Evolutionary conservation across 2,888 invertebrate genomes (phyloP), one percentile per base, ranked within the genome.

Genomic region (Drosophila algonquin): DNA sequence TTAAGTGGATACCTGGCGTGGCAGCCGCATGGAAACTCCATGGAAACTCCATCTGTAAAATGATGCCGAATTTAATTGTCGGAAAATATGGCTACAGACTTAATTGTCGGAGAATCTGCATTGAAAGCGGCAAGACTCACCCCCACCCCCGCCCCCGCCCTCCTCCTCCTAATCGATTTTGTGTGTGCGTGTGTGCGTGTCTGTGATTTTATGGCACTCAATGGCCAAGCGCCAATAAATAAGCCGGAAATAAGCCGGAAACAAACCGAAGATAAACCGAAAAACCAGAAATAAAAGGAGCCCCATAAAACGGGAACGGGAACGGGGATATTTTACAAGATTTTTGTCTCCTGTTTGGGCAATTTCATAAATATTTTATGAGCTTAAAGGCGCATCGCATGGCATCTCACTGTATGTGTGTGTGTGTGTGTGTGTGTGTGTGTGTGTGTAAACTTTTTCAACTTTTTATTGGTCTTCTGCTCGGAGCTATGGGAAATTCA

Each of bases 341-440:
- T 56, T 61, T 61, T 54, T 35, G 40, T 14, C 6, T 40, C 6
- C 27, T 55, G 65, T 51, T 57, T 30, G 48, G 71, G 68, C 63
- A 72, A 78, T 76, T 78, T 82, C 78, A 82, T 82, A 80, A 82
- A 82, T 82, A 82, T 85, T 82, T 82, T 58, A 82, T 79, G 72
- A 74, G 78, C 85, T 80, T 78, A 65, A 81, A 76, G 77, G 71
- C 71, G 68, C 52, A 53, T 57, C 52, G 72, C 52, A 21, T 57
- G 44, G 72, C 52, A 57, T 57, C 16, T 4, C 60, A 40, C 35
- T 46, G 56, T 16, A 21, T 4, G 63, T 30, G 16, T n/a, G n/a
- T 32, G 32, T 12, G 35, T 40, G 48, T 52, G 32, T 63, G 18
- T 52, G 61, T 16, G 4, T 47, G 5, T 21, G 47, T 4, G 4